These are phyloP conservation scores for Galagoides demidoff DNA, from an alignment of 2,797 vertebrate genomes.

Conservation along the genomic window DNA sequence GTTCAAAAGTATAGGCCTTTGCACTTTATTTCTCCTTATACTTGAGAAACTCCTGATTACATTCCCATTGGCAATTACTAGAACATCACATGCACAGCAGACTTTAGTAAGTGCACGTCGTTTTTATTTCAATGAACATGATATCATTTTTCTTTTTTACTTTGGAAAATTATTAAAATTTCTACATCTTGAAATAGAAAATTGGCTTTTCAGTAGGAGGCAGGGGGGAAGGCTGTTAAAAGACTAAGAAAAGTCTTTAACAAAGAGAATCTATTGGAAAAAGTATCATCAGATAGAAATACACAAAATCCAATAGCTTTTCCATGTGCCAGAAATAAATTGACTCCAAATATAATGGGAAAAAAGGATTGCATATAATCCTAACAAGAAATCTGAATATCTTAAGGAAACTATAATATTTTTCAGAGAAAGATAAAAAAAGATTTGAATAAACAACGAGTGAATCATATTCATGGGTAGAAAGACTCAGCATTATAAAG, in stretches of 20 bases:
- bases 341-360: neutral
- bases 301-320: neutral
- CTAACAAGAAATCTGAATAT: conserved; percentile 15
- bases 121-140: neutral
- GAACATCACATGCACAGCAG: neutral
- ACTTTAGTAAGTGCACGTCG: neutral
- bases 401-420: conserved; percentile 21
- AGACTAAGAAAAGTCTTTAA: neutral
- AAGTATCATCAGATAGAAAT: neutral
- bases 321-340: conserved; percentile 6
- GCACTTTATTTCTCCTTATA: neutral
- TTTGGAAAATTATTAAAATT: conserved; percentile 5
- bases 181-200: conserved; percentile 23
- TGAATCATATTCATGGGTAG: neutral
- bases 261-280: conserved; percentile 19
- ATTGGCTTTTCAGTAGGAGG: neutral
- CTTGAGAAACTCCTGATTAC: neutral
- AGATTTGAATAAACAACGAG: conserved; percentile 7
- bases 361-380: neutral
- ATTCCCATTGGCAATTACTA: neutral
- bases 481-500: conserved; percentile 1
- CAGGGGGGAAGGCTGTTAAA: neutral
- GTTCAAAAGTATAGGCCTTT: neutral
- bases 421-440: neutral
- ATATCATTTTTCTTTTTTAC: neutral